Evolutionary conservation across 2,113 vertebrate species (phyloP), one percentile per base, ranked within the genome.

Genomic region (Chaetodon auriga): DNA sequence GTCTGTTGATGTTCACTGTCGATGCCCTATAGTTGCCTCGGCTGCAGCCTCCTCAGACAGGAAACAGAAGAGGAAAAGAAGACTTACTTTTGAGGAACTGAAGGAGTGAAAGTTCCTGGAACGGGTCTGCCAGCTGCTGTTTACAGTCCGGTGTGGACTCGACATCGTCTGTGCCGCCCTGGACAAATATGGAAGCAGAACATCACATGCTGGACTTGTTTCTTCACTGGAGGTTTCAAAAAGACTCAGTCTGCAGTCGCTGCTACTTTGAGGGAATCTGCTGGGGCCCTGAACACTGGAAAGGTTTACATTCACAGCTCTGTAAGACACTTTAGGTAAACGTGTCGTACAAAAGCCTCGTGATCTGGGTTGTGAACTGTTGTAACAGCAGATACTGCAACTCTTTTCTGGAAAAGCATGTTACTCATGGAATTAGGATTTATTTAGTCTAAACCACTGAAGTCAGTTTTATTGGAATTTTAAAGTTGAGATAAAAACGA

Each of bases 51-150:
- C 30, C n/a, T 48, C 80, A 66, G 62, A 78, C 78, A 81, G 83
- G 72, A 84, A 81, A 14, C 58, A 64, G 71, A 78, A 51, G 61
- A 3, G 51, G 30, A 49, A 68, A 68, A 60, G 0, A 19, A 2
- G n/a, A 38, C 25, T 94, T 75, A 98, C 97, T 95, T 96, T 96
- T 97, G 78, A 98, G 94, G 95, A 98, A 98, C 86, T 97, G 85
- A 6, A 21, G 0, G 0, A 97, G 89, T 0, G 95, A 94, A 6
- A 94, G 80, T 85, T 94, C 92, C 77, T 92, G 85, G 7, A 5
- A 3, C 0, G 53, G 0, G 13, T 4, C 46, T 14, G 46, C 14
- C 16, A 38, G 76, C 66, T 92, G 84, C 15, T 94, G 78, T 2
- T 92, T 84, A 1, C 14, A 2, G 55, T 91, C 90, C 0, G 61